Conservation (phyloP, 1,140 invertebrate genomes). For the Heliconius congener region DNA sequence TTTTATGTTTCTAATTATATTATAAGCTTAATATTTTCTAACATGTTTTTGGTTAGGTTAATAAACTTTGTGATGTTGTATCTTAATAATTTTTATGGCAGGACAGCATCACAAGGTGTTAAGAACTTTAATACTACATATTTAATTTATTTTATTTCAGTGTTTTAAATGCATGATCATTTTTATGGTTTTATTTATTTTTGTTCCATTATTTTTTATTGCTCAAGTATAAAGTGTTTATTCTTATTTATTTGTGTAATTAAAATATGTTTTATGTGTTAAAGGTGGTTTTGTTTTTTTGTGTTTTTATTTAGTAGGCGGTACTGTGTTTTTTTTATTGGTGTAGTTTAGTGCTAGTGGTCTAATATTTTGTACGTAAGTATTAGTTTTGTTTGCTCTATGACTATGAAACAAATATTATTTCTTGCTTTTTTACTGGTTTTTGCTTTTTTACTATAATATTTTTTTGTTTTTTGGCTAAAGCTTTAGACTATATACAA, state of each 20-base stretch:
- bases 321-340: neutral
- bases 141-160: neutral
- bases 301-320: conserved; percentile 40
- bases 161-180: neutral
- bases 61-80: too few relatives aligned
- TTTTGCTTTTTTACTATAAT: neutral
- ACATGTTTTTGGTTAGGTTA: too few relatives aligned
- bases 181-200: neutral
- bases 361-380: conserved; percentile 41
- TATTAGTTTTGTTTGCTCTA: conserved; percentile 40
- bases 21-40: too few relatives aligned
- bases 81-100: too few relatives aligned
- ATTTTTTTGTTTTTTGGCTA: neutral
- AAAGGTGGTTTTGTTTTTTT: conserved; percentile 37
- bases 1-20: too few relatives aligned
- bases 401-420: conserved; percentile 12
- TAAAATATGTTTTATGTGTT: conserved; percentile 28
- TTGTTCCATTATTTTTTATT: too few relatives aligned
- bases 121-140: too few relatives aligned
- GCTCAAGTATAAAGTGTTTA: neutral
- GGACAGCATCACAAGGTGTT: too few relatives aligned
- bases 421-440: conserved; percentile 16
- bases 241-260: conserved; percentile 24
- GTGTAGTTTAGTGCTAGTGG: conserved; percentile 47
- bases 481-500: neutral